Evolutionary conservation across 1,140 invertebrate genomes (phyloP).

Genomic region (Stegodyphus dumicola): DNA sequence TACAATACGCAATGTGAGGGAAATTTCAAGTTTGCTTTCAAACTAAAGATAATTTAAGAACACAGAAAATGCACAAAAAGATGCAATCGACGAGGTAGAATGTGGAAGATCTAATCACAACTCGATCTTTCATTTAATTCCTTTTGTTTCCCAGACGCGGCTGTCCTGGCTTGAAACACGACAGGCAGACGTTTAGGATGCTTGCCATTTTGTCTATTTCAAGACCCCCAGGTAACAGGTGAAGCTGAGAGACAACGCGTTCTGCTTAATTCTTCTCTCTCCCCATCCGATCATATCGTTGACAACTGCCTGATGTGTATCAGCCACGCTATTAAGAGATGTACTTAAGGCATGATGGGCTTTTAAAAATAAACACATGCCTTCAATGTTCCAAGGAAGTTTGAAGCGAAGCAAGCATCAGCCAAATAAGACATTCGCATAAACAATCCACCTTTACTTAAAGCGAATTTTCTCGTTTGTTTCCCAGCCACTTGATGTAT

Average conservation of each 20-base stretch:
- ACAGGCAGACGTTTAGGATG: not conserved
- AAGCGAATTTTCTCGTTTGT: not conserved
- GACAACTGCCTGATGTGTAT: conserved; percentile 22
- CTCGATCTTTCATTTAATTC: not conserved
- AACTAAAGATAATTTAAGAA: no score
- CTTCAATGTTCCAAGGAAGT: no score
- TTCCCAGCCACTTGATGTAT: no score
- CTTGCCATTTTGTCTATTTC: conserved; percentile 10
- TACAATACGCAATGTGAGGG: no score
- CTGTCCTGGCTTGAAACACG: not conserved
- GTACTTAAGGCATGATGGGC: conserved; percentile 5
- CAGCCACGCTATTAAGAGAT: conserved; percentile 9
- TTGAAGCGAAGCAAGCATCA: no score
- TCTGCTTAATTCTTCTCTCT: not conserved
- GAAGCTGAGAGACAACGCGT: not conserved
- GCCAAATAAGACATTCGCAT: no score
- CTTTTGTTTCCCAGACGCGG: not conserved
- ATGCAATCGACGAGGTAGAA: no score
- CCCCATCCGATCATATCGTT: not conserved
- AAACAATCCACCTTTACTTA: not conserved
- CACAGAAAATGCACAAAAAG: no score
- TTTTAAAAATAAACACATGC: conserved; percentile 18
- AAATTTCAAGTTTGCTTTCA: no score
- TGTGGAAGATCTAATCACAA: no score
- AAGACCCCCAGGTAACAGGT: not conserved